Conservation (phyloP, 2,797 vertebrate genomes). For the Danio kyathit region DNA sequence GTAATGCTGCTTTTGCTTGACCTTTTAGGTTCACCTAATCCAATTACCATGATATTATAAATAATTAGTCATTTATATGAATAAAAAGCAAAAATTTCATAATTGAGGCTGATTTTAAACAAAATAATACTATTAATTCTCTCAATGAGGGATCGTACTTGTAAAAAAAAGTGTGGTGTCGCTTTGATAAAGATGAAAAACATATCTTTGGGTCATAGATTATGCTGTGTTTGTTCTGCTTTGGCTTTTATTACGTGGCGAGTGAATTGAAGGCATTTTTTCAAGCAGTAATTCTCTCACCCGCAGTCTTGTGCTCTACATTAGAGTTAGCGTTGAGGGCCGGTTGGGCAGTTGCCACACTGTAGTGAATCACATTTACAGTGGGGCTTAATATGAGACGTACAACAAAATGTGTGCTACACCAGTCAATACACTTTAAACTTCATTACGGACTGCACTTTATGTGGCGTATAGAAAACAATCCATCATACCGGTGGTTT, state of each 20-base stretch:
- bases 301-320: conserved; percentile 36
- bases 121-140: neutral
- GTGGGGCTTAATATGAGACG: neutral
- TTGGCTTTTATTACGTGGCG: conserved; percentile 16
- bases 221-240: conserved; percentile 28
- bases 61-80: neutral
- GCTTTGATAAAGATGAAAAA: neutral
- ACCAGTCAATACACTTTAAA: neutral
- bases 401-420: neutral
- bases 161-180: neutral
- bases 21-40: neutral
- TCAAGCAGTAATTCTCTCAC: conserved; percentile 14
- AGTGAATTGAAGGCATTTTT: conserved; percentile 43
- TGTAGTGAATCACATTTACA: conserved; percentile 17
- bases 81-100: neutral
- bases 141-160: neutral
- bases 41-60: neutral
- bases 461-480: neutral
- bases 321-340: conserved; percentile 33
- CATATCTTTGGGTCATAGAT: neutral
- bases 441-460: neutral
- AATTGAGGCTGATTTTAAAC: neutral
- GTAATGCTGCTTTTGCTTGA: neutral
- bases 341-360: conserved; percentile 39
- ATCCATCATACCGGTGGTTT: neutral